A percentile compares a stretch with the other conserved stretches of the same genome.
Evolutionary conservation across 2,888 invertebrate genomes (phyloP).

Genomic region (Thera obeliscata): DNA sequence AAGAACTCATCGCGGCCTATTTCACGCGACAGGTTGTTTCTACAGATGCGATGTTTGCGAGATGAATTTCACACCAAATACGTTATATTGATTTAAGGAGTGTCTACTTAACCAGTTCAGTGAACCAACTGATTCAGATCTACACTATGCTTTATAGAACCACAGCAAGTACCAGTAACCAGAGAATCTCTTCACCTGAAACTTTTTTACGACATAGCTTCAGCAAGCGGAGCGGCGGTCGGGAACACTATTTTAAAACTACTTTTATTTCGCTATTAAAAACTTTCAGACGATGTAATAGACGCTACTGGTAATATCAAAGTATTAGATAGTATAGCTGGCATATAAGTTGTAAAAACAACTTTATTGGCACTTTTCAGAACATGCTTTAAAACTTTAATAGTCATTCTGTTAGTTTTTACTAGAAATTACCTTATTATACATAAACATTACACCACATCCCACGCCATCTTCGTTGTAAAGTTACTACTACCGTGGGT

Average conservation of each 20-base stretch:
- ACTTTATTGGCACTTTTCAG: conserved; percentile 5
- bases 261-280: conserved; percentile 68
- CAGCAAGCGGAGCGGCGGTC: conserved; percentile 33
- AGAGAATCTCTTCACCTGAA: conserved; percentile 49
- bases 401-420: not conserved
- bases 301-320: conserved; percentile 26
- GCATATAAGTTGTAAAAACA: conserved; percentile 11
- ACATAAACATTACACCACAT: not conserved
- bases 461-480: too few species aligned
- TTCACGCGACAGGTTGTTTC: too few species aligned
- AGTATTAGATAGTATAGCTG: conserved; percentile 12
- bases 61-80: not conserved
- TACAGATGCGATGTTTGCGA: not conserved
- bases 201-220: conserved; percentile 64
- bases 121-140: conserved; percentile 3
- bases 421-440: not conserved
- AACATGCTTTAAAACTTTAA: conserved; percentile 1
- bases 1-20: not conserved
- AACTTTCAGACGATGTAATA: conserved; percentile 55
- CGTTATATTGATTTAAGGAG: not conserved
- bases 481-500: not conserved
- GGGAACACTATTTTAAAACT: conserved; percentile 66
- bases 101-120: not conserved
- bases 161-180: conserved; percentile 37
- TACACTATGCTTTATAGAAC: conserved; percentile 4